Evolutionary conservation across 2,888 invertebrate genomes (phyloP).

Genomic region (Bibio marci): DNA sequence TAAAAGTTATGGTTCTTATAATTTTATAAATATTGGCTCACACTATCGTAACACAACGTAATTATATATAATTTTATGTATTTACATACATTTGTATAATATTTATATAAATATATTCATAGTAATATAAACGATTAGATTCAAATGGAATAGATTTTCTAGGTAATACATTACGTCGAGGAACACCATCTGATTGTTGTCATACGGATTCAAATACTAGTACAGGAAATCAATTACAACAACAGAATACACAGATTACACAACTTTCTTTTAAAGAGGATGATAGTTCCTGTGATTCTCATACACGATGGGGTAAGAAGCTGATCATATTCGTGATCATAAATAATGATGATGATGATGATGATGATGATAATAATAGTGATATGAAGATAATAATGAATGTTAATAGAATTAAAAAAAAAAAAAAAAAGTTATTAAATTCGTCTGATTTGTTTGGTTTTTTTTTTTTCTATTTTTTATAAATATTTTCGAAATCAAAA

Average conservation of each 20-base stretch:
- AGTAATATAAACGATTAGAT: slow-evolving; percentile 2
- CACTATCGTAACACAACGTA: too few relatives aligned
- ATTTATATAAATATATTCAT: too few relatives aligned
- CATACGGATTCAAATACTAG: slow-evolving; percentile 18
- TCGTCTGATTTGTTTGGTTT: too few relatives aligned
- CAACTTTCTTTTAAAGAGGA: slow-evolving; percentile 19
- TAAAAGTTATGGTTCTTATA: too few relatives aligned
- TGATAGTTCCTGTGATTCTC: slow-evolving; percentile 20
- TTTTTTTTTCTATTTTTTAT: too few relatives aligned
- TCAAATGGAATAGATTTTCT: slow-evolving; percentile 10
- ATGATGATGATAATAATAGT: background rate
- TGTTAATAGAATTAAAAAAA: background rate
- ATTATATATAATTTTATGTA: too few relatives aligned
- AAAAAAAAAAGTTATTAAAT: background rate
- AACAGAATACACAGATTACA: slow-evolving; percentile 15
- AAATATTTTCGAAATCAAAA: too few relatives aligned
- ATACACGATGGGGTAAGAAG: slow-evolving; percentile 19
- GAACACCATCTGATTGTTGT: slow-evolving; percentile 18
- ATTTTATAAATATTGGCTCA: too few relatives aligned
- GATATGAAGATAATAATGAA: background rate
- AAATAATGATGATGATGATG: background rate
- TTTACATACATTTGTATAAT: too few relatives aligned
- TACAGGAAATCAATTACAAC: slow-evolving; percentile 8
- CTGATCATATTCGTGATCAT: background rate
- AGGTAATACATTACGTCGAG: slow-evolving; percentile 15